phyloP scores from a whole-genome alignment of 1,140 invertebrate genomes.

The Metaphire vulgaris region DNA sequence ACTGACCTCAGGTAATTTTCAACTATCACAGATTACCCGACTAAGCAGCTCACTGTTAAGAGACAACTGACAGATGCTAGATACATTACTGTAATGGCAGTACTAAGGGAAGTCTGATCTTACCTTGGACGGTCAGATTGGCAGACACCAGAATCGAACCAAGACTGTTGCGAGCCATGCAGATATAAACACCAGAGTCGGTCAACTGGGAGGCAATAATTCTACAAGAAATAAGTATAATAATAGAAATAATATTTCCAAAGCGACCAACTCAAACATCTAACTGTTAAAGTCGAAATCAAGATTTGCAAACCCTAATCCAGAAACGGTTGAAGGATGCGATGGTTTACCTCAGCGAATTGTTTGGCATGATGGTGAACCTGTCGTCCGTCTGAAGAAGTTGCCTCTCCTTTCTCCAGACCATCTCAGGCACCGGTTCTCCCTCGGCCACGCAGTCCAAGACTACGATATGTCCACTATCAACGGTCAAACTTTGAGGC shows the following conservation, averaged over 20 bases:
- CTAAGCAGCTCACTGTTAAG: no score
- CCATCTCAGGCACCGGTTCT: constrained; percentile 51
- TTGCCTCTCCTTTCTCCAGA: constrained; percentile 48
- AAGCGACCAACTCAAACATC: no score
- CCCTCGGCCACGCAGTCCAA: constrained; percentile 54
- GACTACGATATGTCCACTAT: constrained; percentile 40
- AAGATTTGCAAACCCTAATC: no score
- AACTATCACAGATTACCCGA: no score
- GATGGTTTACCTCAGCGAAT: constrained; percentile 43
- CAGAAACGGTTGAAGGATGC: no score
- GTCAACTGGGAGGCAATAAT: constrained; percentile 48
- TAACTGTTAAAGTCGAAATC: no score
- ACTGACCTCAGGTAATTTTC: no score
- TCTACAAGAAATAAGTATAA: no score
- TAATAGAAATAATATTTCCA: no score
- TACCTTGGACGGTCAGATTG: constrained; percentile 47
- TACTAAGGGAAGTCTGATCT: no score
- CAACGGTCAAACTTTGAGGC: constrained; percentile 41
- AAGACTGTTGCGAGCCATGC: constrained; percentile 52
- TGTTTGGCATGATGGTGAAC: constrained; percentile 49
- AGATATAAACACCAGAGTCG: constrained; percentile 54
- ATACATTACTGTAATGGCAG: no score
- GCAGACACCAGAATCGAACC: constrained; percentile 44
- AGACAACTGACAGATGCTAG: no score
- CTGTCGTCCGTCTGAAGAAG: constrained; percentile 36